Conservation (phyloP, 2,113 vertebrate species). For the Circaetus gallicus region DNA sequence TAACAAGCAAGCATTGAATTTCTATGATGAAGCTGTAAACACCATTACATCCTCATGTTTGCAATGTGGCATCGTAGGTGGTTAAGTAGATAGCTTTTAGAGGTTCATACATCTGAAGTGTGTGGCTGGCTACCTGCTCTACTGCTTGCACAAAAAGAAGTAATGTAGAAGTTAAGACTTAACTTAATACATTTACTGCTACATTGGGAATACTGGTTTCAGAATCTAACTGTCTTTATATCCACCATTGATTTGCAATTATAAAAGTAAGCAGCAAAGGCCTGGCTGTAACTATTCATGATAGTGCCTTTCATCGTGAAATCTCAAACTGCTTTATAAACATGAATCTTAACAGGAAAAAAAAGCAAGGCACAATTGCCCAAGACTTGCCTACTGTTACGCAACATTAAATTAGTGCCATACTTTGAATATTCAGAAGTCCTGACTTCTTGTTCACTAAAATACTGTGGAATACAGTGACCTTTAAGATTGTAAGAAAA, state of each 20-base stretch:
- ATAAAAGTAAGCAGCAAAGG: not conserved
- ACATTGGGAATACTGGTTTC: not conserved
- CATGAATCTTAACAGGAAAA: not conserved
- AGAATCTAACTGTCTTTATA: not conserved
- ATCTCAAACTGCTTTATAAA: not conserved
- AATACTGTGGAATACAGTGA: not conserved
- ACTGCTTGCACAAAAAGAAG: not conserved
- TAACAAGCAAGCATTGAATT: not conserved
- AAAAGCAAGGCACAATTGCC: not conserved
- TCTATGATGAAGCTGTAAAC: not conserved
- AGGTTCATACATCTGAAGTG: not conserved
- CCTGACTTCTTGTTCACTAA: not conserved
- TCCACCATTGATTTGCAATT: not conserved
- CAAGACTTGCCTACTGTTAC: not conserved
- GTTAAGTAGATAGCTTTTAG: not conserved
- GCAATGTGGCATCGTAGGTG: not conserved
- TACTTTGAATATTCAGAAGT: not conserved
- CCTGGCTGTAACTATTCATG: not conserved
- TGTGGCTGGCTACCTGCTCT: not conserved
- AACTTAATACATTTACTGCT: not conserved
- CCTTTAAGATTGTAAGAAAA: not conserved
- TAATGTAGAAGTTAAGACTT: not conserved
- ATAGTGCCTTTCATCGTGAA: not conserved
- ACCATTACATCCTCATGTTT: not conserved
- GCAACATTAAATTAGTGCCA: not conserved